Evolutionary conservation across 2,797 vertebrate genomes (phyloP).

Genomic region (Selene dorsalis): DNA sequence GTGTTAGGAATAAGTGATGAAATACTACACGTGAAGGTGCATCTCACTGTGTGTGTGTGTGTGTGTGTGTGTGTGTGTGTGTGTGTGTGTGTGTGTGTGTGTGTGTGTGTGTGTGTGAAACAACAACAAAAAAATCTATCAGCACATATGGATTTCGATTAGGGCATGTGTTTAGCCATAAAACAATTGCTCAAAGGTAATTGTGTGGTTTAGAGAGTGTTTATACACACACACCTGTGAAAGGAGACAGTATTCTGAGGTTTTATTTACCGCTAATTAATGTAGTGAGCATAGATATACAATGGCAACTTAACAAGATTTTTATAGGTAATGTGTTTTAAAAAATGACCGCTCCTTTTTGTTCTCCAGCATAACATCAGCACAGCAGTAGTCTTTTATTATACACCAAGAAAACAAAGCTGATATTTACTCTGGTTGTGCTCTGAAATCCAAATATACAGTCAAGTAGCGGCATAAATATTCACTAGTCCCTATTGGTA

Average conservation of each 20-base stretch:
- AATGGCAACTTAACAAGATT: conserved; percentile 9
- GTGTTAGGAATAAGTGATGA: conserved; percentile 26
- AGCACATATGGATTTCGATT: conserved; percentile 48
- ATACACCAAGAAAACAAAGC: conserved; percentile 1
- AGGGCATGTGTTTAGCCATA: conserved; percentile 48
- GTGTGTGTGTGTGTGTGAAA: conserved; percentile 13
- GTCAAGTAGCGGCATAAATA: conserved; percentile 8
- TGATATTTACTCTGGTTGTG: neutral
- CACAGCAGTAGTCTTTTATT: too few relatives aligned
- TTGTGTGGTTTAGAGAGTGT: conserved; percentile 16
- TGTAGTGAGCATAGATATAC: neutral
- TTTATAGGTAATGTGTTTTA: neutral
- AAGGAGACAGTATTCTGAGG: conserved; percentile 29
- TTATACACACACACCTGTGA: conserved; percentile 15
- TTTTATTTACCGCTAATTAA: conserved; percentile 30
- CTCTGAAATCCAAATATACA: conserved; percentile 16
- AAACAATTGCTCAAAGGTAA: conserved; percentile 43
- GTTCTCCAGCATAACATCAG: neutral
- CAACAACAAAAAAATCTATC: conserved; percentile 57
- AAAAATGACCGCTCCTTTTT: neutral
- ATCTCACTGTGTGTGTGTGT: conserved; percentile 20
- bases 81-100: conserved; percentile 25
- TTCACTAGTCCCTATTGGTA: neutral
- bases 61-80: conserved; percentile 26
- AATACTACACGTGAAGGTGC: conserved; percentile 14